Conservation (phyloP, 2,113 vertebrate species). For the Naja naja region DNA sequence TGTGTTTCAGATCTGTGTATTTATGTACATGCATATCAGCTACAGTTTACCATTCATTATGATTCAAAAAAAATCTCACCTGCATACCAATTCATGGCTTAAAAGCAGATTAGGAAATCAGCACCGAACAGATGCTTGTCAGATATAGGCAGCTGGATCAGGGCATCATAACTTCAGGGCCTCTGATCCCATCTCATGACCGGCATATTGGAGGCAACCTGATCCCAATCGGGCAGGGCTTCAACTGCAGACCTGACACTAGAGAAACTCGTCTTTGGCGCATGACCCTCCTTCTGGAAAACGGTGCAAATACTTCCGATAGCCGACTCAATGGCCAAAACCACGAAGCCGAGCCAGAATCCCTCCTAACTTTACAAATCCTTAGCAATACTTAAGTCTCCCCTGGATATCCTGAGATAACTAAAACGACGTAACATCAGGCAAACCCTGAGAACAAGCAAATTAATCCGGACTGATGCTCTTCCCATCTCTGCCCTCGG, state of each 20-base stretch:
- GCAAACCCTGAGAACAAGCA: background rate
- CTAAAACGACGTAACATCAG: background rate
- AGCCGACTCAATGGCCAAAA: background rate
- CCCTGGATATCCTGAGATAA: background rate
- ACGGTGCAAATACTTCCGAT: background rate
- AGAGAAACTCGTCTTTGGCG: background rate
- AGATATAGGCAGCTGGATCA: background rate
- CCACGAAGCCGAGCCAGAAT: background rate
- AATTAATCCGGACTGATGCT: background rate
- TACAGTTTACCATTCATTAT: background rate
- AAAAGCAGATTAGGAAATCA: background rate
- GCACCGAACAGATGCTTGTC: background rate
- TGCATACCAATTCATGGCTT: background rate
- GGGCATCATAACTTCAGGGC: background rate
- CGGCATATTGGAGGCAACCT: background rate
- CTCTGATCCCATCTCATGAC: background rate
- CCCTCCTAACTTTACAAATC: background rate
- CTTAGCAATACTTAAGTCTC: background rate
- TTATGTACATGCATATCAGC: background rate
- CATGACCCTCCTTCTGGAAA: background rate
- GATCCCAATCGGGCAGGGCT: background rate
- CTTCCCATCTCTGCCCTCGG: background rate
- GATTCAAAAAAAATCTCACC: background rate
- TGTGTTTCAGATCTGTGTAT: background rate
- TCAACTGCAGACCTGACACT: background rate